Percentiles rank a stretch among this genome's conserved stretches.
Conservation (phyloP, 2,888 invertebrate genomes). For the Cephus pygmeus region DNA sequence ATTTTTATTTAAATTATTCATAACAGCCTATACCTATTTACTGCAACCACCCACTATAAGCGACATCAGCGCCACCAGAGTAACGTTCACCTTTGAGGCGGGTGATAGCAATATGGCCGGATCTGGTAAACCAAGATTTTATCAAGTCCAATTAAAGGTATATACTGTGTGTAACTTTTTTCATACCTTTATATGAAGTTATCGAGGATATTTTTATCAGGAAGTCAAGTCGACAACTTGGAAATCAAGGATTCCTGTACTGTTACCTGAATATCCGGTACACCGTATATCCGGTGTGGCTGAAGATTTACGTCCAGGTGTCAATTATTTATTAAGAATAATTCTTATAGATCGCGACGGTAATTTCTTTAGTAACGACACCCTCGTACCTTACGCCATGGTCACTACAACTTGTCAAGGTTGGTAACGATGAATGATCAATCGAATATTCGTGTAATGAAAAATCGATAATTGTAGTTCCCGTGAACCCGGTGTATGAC, state of each 20-base stretch:
- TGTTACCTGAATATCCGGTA: conserved; percentile 1
- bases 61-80: conserved; percentile 25
- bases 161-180: background rate
- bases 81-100: conserved; percentile 21
- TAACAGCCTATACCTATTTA: conserved; percentile 32
- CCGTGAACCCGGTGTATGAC: conserved; percentile 26
- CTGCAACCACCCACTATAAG: conserved; percentile 30
- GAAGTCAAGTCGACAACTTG: conserved; percentile 18
- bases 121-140: conserved; percentile 31
- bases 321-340: conserved; percentile 23
- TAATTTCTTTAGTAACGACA: conserved; percentile 23
- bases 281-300: conserved; percentile 6
- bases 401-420: conserved; percentile 30
- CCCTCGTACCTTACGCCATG: conserved; percentile 21
- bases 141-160: conserved; percentile 32
- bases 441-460: too few relatives aligned
- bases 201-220: conserved; percentile 13
- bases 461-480: conserved; percentile 22
- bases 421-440: conserved; percentile 4
- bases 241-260: conserved; percentile 14
- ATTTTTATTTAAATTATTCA: background rate
- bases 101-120: conserved; percentile 23
- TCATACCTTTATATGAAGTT: background rate
- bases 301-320: conserved; percentile 28
- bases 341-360: conserved; percentile 34